Conservation (phyloP, 2,888 invertebrate genomes). For the Germaria angustata region DNA sequence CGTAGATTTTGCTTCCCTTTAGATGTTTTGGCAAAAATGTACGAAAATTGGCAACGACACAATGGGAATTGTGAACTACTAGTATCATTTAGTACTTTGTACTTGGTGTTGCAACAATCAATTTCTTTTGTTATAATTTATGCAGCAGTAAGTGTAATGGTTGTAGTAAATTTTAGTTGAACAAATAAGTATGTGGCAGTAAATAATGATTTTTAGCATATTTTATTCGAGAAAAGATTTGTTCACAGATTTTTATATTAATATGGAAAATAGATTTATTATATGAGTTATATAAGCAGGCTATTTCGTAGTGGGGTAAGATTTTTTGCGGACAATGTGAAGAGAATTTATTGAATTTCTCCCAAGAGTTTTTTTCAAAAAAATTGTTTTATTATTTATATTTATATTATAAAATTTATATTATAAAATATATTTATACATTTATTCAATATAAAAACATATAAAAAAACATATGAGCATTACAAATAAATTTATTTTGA, state of each 20-base stretch:
- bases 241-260: not conserved
- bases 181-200: slow-evolving; percentile 21
- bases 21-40: not conserved
- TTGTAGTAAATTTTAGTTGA: not conserved
- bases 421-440: too few relatives aligned
- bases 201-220: slow-evolving; percentile 36
- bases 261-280: not conserved
- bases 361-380: too few relatives aligned
- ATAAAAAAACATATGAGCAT: too few relatives aligned
- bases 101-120: slow-evolving; percentile 3
- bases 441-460: too few relatives aligned
- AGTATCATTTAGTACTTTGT: slow-evolving; percentile 24
- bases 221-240: not conserved
- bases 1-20: not conserved
- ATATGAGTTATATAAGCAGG: too few relatives aligned
- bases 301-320: too few relatives aligned
- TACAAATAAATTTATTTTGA: too few relatives aligned
- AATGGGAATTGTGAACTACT: slow-evolving; percentile 39
- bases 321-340: too few relatives aligned
- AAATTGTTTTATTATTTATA: too few relatives aligned
- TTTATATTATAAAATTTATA: too few relatives aligned
- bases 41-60: slow-evolving; percentile 41
- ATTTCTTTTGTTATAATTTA: not conserved
- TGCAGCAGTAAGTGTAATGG: not conserved
- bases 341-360: too few relatives aligned